Conservation (phyloP, 2,888 invertebrate genomes). For the Arctia plantaginis region DNA sequence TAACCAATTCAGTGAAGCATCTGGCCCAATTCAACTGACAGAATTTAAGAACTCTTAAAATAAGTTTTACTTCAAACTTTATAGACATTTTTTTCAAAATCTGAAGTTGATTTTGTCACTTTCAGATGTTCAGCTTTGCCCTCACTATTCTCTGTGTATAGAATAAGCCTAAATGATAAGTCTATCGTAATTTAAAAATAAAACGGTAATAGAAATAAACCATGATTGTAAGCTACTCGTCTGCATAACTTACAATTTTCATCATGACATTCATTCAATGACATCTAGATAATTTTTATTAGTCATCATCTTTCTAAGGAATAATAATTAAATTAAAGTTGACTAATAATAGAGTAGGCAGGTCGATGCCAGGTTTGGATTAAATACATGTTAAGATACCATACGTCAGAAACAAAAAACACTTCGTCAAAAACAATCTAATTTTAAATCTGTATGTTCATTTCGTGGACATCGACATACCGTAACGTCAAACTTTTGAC, state of each 20-base stretch:
- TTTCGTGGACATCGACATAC: background rate
- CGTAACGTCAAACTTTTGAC: background rate
- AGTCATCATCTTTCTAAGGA: background rate
- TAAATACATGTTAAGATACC: background rate
- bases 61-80: background rate
- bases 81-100: background rate
- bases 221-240: conserved; percentile 4
- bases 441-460: background rate
- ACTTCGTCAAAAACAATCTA: background rate
- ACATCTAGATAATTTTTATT: background rate
- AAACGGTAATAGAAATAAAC: conserved; percentile 15
- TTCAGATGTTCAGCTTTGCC: conserved; percentile 48
- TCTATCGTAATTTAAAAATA: conserved; percentile 24
- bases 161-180: conserved; percentile 46
- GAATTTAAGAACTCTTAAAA: no score
- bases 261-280: conserved; percentile 8
- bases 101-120: background rate
- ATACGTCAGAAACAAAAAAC: background rate
- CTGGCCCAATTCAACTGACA: no score
- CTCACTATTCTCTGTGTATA: conserved; percentile 41
- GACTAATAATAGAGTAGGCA: background rate
- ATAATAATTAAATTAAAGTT: background rate
- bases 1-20: no score
- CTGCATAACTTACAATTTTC: conserved; percentile 10
- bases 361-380: background rate